A percentile compares a stretch with the other conserved stretches of the same genome.
These are phyloP conservation scores for Tetrapedia diversipes DNA, from an alignment of 2,888 invertebrate species.

Conservation along the genomic window DNA sequence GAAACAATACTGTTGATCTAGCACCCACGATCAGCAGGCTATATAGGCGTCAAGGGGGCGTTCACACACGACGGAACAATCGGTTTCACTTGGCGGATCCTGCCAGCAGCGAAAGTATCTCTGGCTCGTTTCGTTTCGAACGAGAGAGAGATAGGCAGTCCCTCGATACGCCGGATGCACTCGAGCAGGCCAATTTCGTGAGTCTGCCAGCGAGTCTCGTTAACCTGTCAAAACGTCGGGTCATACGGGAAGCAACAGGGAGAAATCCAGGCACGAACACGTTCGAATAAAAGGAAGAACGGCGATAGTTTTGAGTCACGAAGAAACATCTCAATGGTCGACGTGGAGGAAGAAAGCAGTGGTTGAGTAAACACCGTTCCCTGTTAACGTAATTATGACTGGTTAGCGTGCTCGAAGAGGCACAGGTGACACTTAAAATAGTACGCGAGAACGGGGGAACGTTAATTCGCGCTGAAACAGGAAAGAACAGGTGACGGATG, in stretches of 20 bases:
- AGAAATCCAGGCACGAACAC: constrained; percentile 26
- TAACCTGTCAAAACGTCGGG: constrained; percentile 48
- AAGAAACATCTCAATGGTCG: constrained; percentile 3
- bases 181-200: constrained; percentile 71
- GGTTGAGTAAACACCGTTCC: not conserved
- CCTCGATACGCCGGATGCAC: constrained; percentile 80
- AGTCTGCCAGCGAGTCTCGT: constrained; percentile 33
- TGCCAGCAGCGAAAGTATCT: constrained; percentile 79
- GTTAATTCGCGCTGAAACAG: not conserved
- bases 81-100: constrained; percentile 79
- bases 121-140: constrained; percentile 56
- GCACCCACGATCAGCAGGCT: constrained; percentile 66
- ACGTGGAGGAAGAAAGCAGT: not conserved
- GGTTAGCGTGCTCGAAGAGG: constrained; percentile 9
- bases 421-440: not conserved
- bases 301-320: not conserved
- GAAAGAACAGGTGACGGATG: not conserved
- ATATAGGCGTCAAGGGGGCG: constrained; percentile 76
- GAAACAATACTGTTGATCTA: constrained; percentile 75
- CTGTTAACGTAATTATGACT: constrained; percentile 31
- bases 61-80: constrained; percentile 81
- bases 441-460: not conserved
- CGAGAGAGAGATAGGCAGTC: constrained; percentile 16
- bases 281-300: not conserved
- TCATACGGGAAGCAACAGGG: constrained; percentile 6